Percentiles rank a stretch among this genome's conserved stretches.
These are phyloP conservation scores for Gadopsis marmoratus DNA, from an alignment of 2,797 vertebrate species.

Conservation along the genomic window DNA sequence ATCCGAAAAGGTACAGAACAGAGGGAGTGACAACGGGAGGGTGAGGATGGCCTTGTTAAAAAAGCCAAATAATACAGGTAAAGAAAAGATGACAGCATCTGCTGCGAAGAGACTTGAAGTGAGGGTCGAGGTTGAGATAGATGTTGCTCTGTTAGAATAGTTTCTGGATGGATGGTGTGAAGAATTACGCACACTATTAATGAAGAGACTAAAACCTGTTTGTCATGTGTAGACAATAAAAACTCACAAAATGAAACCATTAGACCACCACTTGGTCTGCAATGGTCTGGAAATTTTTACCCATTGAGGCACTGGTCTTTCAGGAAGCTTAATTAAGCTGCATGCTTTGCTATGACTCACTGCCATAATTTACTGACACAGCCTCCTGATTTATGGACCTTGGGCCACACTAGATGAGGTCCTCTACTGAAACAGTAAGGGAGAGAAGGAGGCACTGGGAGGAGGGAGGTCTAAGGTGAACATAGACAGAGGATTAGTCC, in stretches of 20 bases:
- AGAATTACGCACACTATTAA: conserved; percentile 4
- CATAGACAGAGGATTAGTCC: conserved; percentile 60
- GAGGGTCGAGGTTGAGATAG: neutral
- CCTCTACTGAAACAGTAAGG: conserved; percentile 41
- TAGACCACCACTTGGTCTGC: conserved; percentile 16
- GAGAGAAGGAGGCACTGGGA: conserved; percentile 16
- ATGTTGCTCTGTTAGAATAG: neutral
- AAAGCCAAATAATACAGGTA: neutral
- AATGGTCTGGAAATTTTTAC: conserved; percentile 29
- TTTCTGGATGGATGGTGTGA: conserved; percentile 2
- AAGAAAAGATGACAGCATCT: neutral
- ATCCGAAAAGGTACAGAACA: conserved; percentile 92
- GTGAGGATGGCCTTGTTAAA: neutral
- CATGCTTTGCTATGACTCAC: conserved; percentile 58
- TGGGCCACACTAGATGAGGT: conserved; percentile 66
- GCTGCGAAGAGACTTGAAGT: neutral
- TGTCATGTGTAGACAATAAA: conserved; percentile 38
- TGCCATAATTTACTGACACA: conserved; percentile 59
- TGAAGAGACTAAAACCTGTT: conserved; percentile 31
- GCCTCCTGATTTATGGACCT: conserved; percentile 58
- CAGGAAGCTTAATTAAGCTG: conserved; percentile 60
- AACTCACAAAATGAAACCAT: conserved; percentile 43
- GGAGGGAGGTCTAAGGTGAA: conserved; percentile 54
- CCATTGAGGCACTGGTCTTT: conserved; percentile 36
- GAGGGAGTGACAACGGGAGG: neutral